Evolutionary conservation across 2,888 invertebrate genomes (phyloP), one percentile per base, ranked within the genome.

Genomic region (Oscheius myriophilus): DNA sequence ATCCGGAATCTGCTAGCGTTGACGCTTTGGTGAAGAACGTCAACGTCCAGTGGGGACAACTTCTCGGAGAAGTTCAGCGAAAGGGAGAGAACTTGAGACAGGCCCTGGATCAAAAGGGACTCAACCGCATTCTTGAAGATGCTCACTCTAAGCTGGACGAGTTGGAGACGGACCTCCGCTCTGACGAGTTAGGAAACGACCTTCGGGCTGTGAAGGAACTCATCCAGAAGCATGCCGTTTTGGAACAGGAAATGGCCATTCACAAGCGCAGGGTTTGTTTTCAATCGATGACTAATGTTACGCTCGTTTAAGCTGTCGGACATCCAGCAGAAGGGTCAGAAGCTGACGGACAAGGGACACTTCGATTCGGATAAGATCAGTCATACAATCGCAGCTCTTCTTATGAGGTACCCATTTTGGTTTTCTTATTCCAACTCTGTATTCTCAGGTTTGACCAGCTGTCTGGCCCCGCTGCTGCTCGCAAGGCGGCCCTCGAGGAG

Each of bases 261-360:
- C 93, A 94, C 91, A 92, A 93, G 83, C 91, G 91, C 73, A 92
- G 93, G 79, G 92, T 95, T 1, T 90, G 91, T 42, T 33, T 9
- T 6, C 9, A 33, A 33, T 9, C 33, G n/a, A 6, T 33, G 9
- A 6, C 33, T 6, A 33, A 33, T 33, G 9, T 33, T 6, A 33
- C 9, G 33, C 4, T 33, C n/a, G n/a, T 33, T 33, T 33, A 6
- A 33, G 92, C 69, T 76, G 11, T 16, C 54, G 43, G 78, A 76
- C 4, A 78, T 78, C 52, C 70, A 73, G 26, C 55, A 61, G 57
- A 67, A 73, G 23, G 87, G 95, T 11, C 91, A 93, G 75, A 93
- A 94, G 88, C 92, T 97, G 91, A 93, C 92, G 0, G 92, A 93
- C 41, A 93, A 93, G 70, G 96, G 94, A 0, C 96, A 97, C 88